These are phyloP conservation scores for Gadopsis bispinosus DNA, from an alignment of 2,797 vertebrate genomes.

Conservation along the genomic window DNA sequence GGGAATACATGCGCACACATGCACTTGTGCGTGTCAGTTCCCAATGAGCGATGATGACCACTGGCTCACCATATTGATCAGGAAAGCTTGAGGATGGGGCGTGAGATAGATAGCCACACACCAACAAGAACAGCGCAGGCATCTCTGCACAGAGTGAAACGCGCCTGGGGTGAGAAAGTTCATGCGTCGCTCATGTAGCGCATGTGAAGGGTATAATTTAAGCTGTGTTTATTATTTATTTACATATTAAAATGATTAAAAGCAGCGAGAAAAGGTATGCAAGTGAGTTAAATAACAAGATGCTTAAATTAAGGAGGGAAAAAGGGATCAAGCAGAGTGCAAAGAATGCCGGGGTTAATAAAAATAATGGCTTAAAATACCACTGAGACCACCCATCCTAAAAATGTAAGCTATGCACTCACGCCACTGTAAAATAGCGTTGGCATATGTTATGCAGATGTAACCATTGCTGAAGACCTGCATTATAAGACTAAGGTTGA, in stretches of 20 bases:
- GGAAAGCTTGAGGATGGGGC: conserved; percentile 44
- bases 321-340: conserved; percentile 54
- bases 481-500: conserved; percentile 29
- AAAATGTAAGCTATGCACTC: conserved; percentile 75
- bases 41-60: conserved; percentile 78
- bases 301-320: conserved; percentile 53
- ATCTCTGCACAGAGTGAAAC: conserved; percentile 29
- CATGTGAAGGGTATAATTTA: conserved; percentile 6
- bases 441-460: conserved; percentile 80
- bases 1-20: conserved; percentile 42
- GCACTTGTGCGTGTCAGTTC: conserved; percentile 67
- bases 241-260: conserved; percentile 51
- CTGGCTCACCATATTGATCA: conserved; percentile 78
- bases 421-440: conserved; percentile 65
- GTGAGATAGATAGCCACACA: conserved; percentile 65
- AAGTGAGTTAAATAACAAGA: conserved; percentile 49
- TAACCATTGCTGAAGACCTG: conserved; percentile 55
- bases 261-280: conserved; percentile 18
- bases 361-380: conserved; percentile 76
- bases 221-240: conserved; percentile 38
- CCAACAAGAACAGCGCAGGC: conserved; percentile 32
- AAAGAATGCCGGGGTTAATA: conserved; percentile 75
- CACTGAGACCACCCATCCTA: conserved; percentile 75
- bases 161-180: conserved; percentile 32
- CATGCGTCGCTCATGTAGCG: neutral